These are phyloP conservation scores for Oreotrochilus melanogaster DNA, from an alignment of 2,113 vertebrate species.

Conservation along the genomic window DNA sequence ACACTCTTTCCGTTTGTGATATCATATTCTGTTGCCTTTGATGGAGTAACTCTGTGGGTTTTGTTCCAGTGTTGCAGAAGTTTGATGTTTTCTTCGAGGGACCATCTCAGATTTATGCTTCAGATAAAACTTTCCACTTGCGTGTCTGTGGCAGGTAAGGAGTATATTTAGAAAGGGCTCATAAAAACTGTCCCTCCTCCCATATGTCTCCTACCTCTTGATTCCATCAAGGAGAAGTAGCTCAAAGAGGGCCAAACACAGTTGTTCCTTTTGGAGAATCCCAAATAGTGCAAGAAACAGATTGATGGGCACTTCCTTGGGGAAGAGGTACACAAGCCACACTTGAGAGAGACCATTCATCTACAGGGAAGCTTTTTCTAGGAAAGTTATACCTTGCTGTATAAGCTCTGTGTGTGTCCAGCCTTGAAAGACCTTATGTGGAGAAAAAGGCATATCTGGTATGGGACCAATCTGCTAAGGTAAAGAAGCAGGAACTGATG, in stretches of 20 bases:
- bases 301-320: not conserved
- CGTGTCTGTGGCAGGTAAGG: constrained; percentile 62
- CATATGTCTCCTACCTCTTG: not conserved
- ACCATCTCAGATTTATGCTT: constrained; percentile 48
- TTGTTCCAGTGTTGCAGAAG: constrained; percentile 32
- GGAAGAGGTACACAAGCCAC: not conserved
- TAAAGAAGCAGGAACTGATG: not conserved
- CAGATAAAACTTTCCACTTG: constrained; percentile 37
- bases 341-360: not conserved
- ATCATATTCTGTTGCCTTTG: not conserved
- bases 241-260: not conserved
- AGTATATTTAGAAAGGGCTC: not conserved
- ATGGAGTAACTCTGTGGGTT: not conserved
- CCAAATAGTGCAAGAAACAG: not conserved
- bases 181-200: not conserved
- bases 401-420: not conserved
- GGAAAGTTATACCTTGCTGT: not conserved
- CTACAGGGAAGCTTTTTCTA: not conserved
- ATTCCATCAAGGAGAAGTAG: not conserved
- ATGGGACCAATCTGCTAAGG: not conserved
- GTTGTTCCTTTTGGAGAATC: not conserved
- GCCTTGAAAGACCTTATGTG: not conserved
- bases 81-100: constrained; percentile 45
- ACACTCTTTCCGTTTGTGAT: not conserved
- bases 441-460: not conserved